phyloP scores from a whole-genome alignment of 2,797 vertebrate species.

The Naso thynnoides region DNA sequence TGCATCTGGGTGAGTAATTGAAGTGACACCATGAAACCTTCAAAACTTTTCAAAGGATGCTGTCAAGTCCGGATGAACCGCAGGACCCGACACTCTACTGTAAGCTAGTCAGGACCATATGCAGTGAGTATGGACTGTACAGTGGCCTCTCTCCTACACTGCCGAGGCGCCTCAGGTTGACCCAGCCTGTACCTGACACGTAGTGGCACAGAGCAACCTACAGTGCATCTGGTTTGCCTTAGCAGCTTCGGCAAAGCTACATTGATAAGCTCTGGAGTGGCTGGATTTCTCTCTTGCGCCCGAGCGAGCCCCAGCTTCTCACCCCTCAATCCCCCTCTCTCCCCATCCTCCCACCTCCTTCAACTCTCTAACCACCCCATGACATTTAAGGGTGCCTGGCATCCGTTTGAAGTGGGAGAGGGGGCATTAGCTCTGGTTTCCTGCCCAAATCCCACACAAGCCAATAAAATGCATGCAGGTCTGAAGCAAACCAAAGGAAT shows the following conservation, averaged over 20 bases:
- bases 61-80: conserved; percentile 43
- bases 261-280: conserved; percentile 78
- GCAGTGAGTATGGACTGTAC: conserved; percentile 56
- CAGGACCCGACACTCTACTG: conserved; percentile 27
- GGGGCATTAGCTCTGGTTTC: conserved; percentile 87
- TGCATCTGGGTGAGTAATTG: conserved; percentile 49
- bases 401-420: conserved; percentile 86
- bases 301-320: conserved; percentile 49
- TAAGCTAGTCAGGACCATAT: conserved; percentile 58
- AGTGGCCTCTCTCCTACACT: conserved; percentile 59
- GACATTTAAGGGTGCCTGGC: conserved; percentile 86
- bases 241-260: conserved; percentile 67
- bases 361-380: conserved; percentile 78
- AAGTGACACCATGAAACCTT: conserved; percentile 63
- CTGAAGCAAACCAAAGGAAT: conserved; percentile 78
- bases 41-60: conserved; percentile 36
- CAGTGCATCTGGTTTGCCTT: conserved; percentile 83
- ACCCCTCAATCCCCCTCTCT: conserved; percentile 35
- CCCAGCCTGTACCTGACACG: conserved; percentile 79
- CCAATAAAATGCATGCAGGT: conserved; percentile 82
- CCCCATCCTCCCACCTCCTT: conserved; percentile 56
- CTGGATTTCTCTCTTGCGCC: conserved; percentile 66
- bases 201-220: conserved; percentile 69
- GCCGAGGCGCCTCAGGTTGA: conserved; percentile 65
- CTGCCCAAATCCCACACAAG: conserved; percentile 85